Evolutionary conservation across 2,797 vertebrate genomes (phyloP), one percentile per base, ranked within the genome.

Genomic region (Tympanoctomys barrerae): DNA sequence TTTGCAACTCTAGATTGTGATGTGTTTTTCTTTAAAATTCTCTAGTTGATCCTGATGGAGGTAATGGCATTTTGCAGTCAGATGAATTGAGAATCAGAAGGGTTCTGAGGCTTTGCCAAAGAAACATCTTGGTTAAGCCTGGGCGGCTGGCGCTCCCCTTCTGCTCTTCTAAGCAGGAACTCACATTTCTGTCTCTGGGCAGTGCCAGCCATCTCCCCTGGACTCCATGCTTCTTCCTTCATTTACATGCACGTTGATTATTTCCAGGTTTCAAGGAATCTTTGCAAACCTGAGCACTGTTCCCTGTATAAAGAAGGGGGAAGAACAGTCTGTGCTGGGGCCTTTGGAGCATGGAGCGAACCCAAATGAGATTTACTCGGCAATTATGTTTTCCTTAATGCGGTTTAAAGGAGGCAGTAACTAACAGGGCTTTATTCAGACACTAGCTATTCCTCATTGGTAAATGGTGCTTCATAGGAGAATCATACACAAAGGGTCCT

Each of bases 321-420:
- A 61, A 82, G 88, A 91, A 84, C 88, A 42, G 79, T 49, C 49
- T 91, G 80, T 83, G 31, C 92, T 14, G 49, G 66, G 82, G 46
- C 77, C 89, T 91, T 66, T 42, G 39, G 77, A 90, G 80, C 94
- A 86, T 28, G 91, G 88, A 92, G 52, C 18, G 22, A 96, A 89
- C 78, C 83, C 77, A 90, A 96, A 94, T 95, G 96, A 96, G 89
- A 97, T 97, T 97, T 94, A 64, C 84, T 88, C 4, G 14, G 57
- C 95, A 95, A 97, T 96, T 96, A 95, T 61, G 81, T 96, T 97
- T 94, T 93, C 86, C 96, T 96, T 97, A 96, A 97, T 59, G 52
- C 61, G 54, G 64, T 97, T 96, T 92, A 94, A 94, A 92, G 94
- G 89, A 94, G 68, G 28, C 12, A 0, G 87, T 95, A 87, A 97